Evolutionary conservation across 2,113 vertebrate genomes (phyloP).

Genomic region (Rhinopithecus roxellana): DNA sequence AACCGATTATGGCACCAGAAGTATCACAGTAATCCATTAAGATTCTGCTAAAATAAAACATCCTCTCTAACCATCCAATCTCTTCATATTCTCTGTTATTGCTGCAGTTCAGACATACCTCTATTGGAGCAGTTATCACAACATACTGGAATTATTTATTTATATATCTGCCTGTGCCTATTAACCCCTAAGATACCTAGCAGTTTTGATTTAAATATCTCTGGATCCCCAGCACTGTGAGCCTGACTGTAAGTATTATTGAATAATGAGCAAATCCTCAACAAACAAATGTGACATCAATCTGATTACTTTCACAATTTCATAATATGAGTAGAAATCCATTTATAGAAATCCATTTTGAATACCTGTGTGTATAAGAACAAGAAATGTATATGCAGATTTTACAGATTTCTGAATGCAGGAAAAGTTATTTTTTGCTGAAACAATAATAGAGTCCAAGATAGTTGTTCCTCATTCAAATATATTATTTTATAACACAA

Average conservation of each 20-base stretch:
- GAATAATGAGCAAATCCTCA: constrained; percentile 17
- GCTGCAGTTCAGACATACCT: background rate
- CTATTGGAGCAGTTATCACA: background rate
- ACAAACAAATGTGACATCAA: background rate
- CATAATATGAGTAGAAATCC: background rate
- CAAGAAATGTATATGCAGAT: background rate
- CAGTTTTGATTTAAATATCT: background rate
- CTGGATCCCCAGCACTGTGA: background rate
- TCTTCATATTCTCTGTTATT: background rate
- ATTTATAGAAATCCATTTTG: constrained; percentile 18
- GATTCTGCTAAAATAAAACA: background rate
- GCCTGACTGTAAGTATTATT: background rate
- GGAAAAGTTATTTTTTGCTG: background rate
- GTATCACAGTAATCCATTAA: background rate
- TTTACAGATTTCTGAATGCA: background rate
- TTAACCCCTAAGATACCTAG: background rate
- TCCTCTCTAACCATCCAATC: background rate
- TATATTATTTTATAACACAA: background rate
- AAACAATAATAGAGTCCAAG: background rate
- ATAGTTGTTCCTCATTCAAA: background rate
- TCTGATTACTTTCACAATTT: background rate
- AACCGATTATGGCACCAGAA: background rate
- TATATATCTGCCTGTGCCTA: background rate
- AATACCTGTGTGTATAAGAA: background rate
- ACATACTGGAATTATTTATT: background rate